phyloP scores from a whole-genome alignment of 2,888 invertebrate species.

The Himalopsyche tibetana region DNA sequence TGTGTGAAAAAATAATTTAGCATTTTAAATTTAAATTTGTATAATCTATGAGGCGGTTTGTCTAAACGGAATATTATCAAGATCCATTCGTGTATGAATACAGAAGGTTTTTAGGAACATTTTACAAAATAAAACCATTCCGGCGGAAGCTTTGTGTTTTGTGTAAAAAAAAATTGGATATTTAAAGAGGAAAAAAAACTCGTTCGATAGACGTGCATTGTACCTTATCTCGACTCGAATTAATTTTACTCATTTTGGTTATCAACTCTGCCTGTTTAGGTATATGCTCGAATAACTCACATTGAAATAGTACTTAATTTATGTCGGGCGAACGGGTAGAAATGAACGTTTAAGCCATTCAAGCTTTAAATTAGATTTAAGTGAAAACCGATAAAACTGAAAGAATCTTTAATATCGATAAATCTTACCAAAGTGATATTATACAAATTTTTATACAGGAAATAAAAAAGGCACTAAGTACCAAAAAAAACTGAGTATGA shows the following conservation, averaged over 20 bases:
- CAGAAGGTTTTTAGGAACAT: not conserved
- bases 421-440: no score
- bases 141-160: constrained; percentile 22
- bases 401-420: no score
- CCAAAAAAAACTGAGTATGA: no score
- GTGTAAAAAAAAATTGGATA: not conserved
- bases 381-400: no score
- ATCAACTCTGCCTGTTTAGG: not conserved
- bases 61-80: not conserved
- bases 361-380: no score
- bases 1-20: no score
- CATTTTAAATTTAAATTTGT: no score
- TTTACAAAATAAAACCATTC: not conserved
- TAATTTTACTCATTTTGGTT: not conserved
- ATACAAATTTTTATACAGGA: no score
- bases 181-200: constrained; percentile 22
- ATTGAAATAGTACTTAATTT: constrained; percentile 17
- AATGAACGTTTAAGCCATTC: no score
- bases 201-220: constrained; percentile 9
- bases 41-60: no score
- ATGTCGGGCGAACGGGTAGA: not conserved
- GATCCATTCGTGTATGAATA: not conserved
- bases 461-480: no score
- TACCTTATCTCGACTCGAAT: constrained; percentile 19
- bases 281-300: not conserved